These are phyloP conservation scores for Typhlichthys eigenmanni DNA, from an alignment of 2,797 vertebrate genomes.

Conservation along the genomic window DNA sequence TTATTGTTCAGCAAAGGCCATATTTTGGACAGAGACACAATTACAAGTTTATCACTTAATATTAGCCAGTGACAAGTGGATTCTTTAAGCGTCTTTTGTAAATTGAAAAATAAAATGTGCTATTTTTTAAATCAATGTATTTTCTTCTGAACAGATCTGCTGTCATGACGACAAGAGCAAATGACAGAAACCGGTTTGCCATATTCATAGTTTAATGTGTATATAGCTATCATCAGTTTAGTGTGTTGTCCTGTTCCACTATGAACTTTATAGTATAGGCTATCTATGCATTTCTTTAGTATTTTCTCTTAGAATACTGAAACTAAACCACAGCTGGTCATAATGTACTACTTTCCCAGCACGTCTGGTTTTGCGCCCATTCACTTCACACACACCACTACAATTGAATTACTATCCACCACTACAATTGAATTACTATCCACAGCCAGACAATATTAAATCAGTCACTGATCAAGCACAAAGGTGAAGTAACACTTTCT, in stretches of 20 bases:
- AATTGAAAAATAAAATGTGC: slow-evolving; percentile 49
- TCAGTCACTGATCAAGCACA: slow-evolving; percentile 55
- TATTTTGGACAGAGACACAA: slow-evolving; percentile 28
- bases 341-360: slow-evolving; percentile 31
- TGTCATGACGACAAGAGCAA: not conserved
- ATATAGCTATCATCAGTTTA: too few species aligned
- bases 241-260: too few species aligned
- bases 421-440: slow-evolving; percentile 62
- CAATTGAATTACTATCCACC: slow-evolving; percentile 62
- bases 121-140: slow-evolving; percentile 40
- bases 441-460: slow-evolving; percentile 59
- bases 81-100: slow-evolving; percentile 41
- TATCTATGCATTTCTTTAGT: too few species aligned
- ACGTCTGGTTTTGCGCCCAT: slow-evolving; percentile 24
- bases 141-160: slow-evolving; percentile 25
- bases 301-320: too few species aligned
- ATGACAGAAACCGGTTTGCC: not conserved
- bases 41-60: slow-evolving; percentile 24
- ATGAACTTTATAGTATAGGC: too few species aligned
- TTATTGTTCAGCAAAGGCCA: slow-evolving; percentile 29
- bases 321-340: not conserved
- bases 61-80: slow-evolving; percentile 16
- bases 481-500: slow-evolving; percentile 60
- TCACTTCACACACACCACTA: slow-evolving; percentile 31
- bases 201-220: slow-evolving; percentile 6